Evolutionary conservation across 2,113 vertebrate genomes (phyloP), one percentile per base, ranked within the genome.

Genomic region (Vireo altiloquus): DNA sequence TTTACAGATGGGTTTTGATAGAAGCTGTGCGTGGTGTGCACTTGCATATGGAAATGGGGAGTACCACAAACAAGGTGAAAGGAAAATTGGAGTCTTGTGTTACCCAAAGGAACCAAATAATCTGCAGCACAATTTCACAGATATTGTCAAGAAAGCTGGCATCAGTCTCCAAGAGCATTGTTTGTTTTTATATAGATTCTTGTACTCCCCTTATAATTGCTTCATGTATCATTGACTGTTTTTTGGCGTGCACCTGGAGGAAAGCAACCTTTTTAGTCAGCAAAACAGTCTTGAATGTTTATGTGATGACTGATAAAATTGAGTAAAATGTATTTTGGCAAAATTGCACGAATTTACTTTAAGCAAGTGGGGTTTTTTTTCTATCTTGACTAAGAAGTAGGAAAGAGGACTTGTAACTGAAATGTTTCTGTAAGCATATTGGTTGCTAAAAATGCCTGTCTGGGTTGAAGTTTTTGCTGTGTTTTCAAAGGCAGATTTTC

Each of bases 21-120:
- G 53, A 53, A 87, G 60, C 30, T 35, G 0, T 27, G 15, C 59
- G 22, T 66, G n/a, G 4, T 35, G 0, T 24, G 8, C 42, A 16
- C 16, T 76, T 76, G 19, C 2, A 17, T 53, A 8, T 71, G 42
- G 64, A 46, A 61, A 33, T 53, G 27, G 42, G 10, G 64, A 60
- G 20, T 20, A 33, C 10, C 35, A 47, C 40, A 24, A 59, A 59
- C 23, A 77, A 81, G 46, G 40, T 37, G 27, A 60, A 84, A 56
- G 50, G 35, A 60, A 17, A 81, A 47, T 4, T 42, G 17, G 30
- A 31, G 21, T 50, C 25, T 35, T 56, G 33, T 54, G 4, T 49
- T 86, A 13, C 54, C 15, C 22, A 54, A 91, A 86, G 42, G 46
- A 76, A 37, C 78, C 23, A 76, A 54, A 56, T n/a, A 7, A 60